These are phyloP conservation scores for Strigops habroptila DNA, from an alignment of 2,113 vertebrate genomes.

Conservation along the genomic window DNA sequence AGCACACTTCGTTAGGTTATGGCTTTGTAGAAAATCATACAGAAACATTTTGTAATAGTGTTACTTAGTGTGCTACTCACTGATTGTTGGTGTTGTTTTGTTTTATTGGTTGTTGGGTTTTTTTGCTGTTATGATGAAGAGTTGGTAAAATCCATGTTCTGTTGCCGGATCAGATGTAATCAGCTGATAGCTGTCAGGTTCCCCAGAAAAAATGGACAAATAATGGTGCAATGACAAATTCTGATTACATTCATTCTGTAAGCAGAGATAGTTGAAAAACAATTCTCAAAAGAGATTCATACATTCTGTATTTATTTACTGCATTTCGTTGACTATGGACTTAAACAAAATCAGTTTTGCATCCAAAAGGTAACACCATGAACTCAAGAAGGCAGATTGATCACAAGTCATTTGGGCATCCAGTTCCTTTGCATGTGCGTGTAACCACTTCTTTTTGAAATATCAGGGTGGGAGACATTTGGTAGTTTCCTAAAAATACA, in stretches of 20 bases:
- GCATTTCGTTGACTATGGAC: slow-evolving; percentile 11
- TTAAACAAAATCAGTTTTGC: slow-evolving; percentile 36
- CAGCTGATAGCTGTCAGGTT: background rate
- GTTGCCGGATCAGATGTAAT: background rate
- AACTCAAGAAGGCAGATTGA: slow-evolving; percentile 5
- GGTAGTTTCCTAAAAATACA: background rate
- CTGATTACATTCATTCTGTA: slow-evolving; percentile 15
- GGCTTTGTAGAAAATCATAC: background rate
- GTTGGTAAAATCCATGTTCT: background rate
- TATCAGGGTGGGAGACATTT: background rate
- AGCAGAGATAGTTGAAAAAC: slow-evolving; percentile 4
- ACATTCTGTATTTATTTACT: slow-evolving; percentile 27
- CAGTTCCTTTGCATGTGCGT: background rate
- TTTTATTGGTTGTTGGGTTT: too few relatives aligned
- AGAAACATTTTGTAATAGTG: background rate
- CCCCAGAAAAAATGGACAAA: background rate
- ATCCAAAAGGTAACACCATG: slow-evolving; percentile 19
- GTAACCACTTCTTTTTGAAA: background rate
- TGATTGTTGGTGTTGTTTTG: too few relatives aligned
- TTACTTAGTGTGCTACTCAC: background rate
- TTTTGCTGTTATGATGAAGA: background rate
- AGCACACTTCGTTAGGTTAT: background rate
- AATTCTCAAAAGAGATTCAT: slow-evolving; percentile 8
- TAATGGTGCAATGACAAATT: background rate
- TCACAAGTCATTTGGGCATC: background rate